Base-by-base conservation (phyloP, 2,888 invertebrate genomes). In the Perizoma flavofasciatum region DNA sequence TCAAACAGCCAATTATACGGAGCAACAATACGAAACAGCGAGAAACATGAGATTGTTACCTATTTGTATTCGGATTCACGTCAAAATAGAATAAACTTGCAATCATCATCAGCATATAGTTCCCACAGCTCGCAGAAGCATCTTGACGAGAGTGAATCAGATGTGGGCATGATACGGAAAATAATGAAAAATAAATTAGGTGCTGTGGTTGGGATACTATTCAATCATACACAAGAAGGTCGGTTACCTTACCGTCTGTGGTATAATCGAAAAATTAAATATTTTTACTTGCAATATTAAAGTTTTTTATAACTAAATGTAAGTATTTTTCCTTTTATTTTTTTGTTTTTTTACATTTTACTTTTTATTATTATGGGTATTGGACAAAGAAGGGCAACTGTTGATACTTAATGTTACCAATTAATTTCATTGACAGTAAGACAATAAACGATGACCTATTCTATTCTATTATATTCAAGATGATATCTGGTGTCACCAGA, bases 41-140 rank as follows among this genome's bases (percentile, higher is more conserved):
- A 54, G 59, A 49, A 59, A 46, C 39, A 53, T 48, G 48, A 37
- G 37, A 53, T 58, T 58, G 52, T 48, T 58, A 44, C 43, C 57
- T 39, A 51, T 56, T 55, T 33, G 41, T 49, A 49, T 5, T 46
- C 49, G 35, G n/a, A 9, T 49, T n/a, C 56, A 56, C 61, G 53
- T 53, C 49, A 53, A 39, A 46, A 49, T 35, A 8, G 52, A 53
- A 61, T 56, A 61, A 56, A 49, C 52, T 37, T 35, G 49, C 56
- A 40, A 55, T 52, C 8, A 40, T 55, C 49, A 46, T 55, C 59
- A 50, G 37, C 54, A 59, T 54, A 39, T 49, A 4, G 52, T 56
- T 61, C 61, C 48, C 61, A 61, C 52, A 54, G 43, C 52, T 39
- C 43, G 7, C 51, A 51, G 35, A 8, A 33, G 34, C 9, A 49